These are phyloP conservation scores for Chrysina gloriosa DNA, from an alignment of 2,888 invertebrate species.

Conservation along the genomic window DNA sequence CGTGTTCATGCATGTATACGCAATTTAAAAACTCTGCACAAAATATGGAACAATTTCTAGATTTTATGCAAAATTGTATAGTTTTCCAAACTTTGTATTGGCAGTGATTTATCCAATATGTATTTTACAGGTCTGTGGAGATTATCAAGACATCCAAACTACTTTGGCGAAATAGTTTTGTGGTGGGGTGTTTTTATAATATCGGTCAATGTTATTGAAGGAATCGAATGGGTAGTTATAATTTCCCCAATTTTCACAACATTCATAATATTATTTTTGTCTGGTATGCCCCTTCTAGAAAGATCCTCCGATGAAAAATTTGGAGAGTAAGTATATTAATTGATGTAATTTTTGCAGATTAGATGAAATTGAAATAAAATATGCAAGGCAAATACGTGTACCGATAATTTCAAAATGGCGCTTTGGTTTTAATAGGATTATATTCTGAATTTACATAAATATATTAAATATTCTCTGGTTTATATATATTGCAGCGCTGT, in stretches of 20 bases:
- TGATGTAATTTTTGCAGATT: conserved; percentile 2
- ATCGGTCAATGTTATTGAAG: conserved; percentile 86
- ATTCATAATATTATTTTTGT: conserved; percentile 87
- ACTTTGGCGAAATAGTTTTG: conserved; percentile 92
- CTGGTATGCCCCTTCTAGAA: conserved; percentile 90
- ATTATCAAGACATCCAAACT: conserved; percentile 91
- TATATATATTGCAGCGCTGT: too few species aligned
- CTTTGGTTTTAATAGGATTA: too few species aligned
- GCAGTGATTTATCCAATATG: neutral
- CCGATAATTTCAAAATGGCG: too few species aligned
- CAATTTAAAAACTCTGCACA: too few species aligned
- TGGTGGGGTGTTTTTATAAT: conserved; percentile 96
- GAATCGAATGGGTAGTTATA: conserved; percentile 87
- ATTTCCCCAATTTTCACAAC: conserved; percentile 90
- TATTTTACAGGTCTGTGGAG: conserved; percentile 72
- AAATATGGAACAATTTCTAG: conserved; percentile 11
- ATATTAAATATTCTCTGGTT: too few species aligned
- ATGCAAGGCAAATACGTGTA: too few species aligned
- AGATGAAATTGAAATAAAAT: too few species aligned
- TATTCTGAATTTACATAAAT: too few species aligned
- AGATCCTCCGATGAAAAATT: conserved; percentile 90
- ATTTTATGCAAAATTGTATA: neutral
- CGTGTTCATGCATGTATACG: too few species aligned
- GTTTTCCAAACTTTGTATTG: too few species aligned
- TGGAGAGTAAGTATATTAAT: conserved; percentile 74